A percentile compares a stretch with the other conserved stretches of the same genome.
Evolutionary conservation across 2,888 invertebrate genomes (phyloP).

Genomic region (Frankliniella fusca): DNA sequence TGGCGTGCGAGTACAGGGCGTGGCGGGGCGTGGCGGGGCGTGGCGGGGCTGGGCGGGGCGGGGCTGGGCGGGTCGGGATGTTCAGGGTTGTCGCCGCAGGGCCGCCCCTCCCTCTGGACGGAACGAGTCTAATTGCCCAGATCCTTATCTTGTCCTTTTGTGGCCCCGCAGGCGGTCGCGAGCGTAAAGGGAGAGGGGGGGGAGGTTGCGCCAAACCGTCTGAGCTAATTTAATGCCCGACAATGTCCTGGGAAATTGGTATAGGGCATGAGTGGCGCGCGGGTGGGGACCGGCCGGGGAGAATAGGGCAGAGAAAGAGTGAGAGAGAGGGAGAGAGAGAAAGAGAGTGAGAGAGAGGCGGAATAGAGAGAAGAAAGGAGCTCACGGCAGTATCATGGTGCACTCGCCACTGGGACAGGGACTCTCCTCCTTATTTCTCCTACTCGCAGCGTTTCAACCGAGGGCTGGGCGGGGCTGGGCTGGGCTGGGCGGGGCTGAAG

Average conservation of each 20-base stretch:
- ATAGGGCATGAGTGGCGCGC: neutral
- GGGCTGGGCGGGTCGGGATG: too few species aligned
- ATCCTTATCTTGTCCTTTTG: neutral
- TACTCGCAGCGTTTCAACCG: too few species aligned
- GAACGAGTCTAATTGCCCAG: neutral
- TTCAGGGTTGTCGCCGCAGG: too few species aligned
- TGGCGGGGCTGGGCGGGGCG: too few species aligned
- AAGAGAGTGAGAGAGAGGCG: neutral
- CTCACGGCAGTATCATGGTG: too few species aligned
- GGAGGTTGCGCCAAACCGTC: neutral
- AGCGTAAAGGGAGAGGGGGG: too few species aligned
- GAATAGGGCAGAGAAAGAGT: neutral
- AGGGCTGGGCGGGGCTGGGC: too few species aligned
- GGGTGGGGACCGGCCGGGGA: neutral
- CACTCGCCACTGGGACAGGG: too few species aligned
- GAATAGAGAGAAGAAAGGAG: neutral
- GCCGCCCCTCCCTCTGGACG: neutral
- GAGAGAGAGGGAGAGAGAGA: neutral
- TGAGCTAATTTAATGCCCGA: neutral
- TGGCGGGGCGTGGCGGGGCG: too few species aligned
- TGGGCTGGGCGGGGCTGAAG: too few species aligned
- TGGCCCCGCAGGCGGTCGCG: too few species aligned
- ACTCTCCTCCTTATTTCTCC: too few species aligned
- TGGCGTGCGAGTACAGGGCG: neutral
- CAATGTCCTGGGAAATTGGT: neutral